Evolutionary conservation across 2,113 vertebrate species (phyloP).

Genomic region (Stictonetta naevosa): DNA sequence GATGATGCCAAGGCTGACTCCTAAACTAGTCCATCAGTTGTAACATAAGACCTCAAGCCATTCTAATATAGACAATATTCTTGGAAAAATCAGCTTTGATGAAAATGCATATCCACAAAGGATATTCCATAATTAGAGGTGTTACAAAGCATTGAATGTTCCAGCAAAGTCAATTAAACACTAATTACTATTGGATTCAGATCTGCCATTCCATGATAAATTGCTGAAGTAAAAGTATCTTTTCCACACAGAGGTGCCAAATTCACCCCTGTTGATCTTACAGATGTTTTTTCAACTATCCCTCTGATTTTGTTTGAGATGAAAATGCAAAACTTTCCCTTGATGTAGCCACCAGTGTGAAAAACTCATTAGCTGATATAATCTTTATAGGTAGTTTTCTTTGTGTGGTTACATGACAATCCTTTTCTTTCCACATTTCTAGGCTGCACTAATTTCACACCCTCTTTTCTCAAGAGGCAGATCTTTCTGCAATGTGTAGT

Average conservation of each 20-base stretch:
- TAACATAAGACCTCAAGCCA: background rate
- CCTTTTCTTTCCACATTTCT: background rate
- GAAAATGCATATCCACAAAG: conserved; percentile 45
- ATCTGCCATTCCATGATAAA: conserved; percentile 53
- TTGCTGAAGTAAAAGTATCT: conserved; percentile 48
- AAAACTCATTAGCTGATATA: conserved; percentile 51
- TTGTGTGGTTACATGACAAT: background rate
- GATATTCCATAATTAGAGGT: conserved; percentile 40
- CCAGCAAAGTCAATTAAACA: conserved; percentile 78
- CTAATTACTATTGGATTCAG: conserved; percentile 78
- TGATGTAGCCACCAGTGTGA: conserved; percentile 5
- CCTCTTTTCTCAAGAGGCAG: conserved; percentile 8
- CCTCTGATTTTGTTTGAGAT: conserved; percentile 46
- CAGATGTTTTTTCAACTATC: conserved; percentile 63
- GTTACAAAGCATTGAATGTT: conserved; percentile 48
- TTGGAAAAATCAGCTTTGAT: conserved; percentile 23
- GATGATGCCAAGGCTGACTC: background rate
- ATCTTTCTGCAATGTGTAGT: background rate
- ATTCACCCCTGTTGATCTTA: conserved; percentile 48
- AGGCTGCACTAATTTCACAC: background rate
- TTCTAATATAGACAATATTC: background rate
- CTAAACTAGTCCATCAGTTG: conserved; percentile 26
- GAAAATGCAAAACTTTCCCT: conserved; percentile 24
- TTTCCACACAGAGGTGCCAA: conserved; percentile 49
- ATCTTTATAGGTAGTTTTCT: conserved; percentile 4